Conservation (phyloP, 2,797 vertebrate species). For the Alcedo quadribrachys region DNA sequence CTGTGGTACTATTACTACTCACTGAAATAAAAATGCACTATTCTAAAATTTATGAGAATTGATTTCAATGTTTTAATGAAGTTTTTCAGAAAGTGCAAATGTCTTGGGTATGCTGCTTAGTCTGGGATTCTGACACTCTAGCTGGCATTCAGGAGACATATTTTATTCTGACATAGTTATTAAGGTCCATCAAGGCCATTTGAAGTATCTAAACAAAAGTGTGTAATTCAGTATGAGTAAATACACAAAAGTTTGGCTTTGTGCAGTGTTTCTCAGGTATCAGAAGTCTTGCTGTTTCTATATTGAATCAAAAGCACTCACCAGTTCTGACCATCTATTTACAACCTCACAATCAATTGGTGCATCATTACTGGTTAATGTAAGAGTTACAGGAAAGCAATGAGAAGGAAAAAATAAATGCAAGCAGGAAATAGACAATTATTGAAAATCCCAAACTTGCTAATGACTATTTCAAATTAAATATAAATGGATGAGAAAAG, state of each 20-base stretch:
- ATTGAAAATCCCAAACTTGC: not conserved
- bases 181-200: not conserved
- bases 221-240: not conserved
- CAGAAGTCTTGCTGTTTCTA: not conserved
- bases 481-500: slow-evolving; percentile 49
- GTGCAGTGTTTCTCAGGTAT: not conserved
- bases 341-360: slow-evolving; percentile 22
- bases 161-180: not conserved
- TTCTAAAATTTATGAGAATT: slow-evolving; percentile 44
- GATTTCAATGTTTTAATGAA: slow-evolving; percentile 21
- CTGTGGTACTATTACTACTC: slow-evolving; percentile 1
- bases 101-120: not conserved
- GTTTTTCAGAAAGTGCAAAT: slow-evolving; percentile 26
- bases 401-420: not conserved
- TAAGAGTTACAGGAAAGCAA: slow-evolving; percentile 49
- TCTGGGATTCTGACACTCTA: not conserved
- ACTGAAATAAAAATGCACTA: slow-evolving; percentile 43
- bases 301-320: not conserved
- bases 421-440: slow-evolving; percentile 14
- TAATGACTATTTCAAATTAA: slow-evolving; percentile 55
- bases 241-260: not conserved
- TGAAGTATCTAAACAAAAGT: not conserved
- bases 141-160: not conserved
- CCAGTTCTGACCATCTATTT: not conserved
- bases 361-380: not conserved